Conservation (phyloP, 2,113 vertebrate genomes). For the Rhombomys opimus region DNA sequence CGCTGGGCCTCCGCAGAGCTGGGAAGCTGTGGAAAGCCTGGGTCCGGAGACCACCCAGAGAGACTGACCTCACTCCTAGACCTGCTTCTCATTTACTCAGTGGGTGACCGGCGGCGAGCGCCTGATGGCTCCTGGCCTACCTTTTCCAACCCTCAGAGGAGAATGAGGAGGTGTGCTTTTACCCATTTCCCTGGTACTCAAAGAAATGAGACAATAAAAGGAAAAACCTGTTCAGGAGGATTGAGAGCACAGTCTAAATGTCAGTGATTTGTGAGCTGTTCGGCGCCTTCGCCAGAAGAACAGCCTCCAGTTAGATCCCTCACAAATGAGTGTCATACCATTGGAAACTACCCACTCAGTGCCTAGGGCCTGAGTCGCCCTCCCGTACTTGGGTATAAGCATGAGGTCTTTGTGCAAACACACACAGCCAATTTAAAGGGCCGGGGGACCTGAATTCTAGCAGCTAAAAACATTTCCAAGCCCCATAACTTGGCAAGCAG, state of each 20-base stretch:
- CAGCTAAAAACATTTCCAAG: neutral
- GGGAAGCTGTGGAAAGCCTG: neutral
- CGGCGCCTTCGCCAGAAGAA: neutral
- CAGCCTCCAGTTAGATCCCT: neutral
- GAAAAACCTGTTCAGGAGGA: neutral
- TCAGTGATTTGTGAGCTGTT: neutral
- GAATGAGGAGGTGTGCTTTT: neutral
- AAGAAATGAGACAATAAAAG: neutral
- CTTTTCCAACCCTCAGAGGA: conserved; percentile 6
- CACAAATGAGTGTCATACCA: neutral
- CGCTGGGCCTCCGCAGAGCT: neutral
- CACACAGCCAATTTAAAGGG: neutral
- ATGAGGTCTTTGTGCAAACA: neutral
- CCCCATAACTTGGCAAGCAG: neutral
- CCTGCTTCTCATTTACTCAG: conserved; percentile 24
- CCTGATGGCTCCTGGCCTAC: neutral
- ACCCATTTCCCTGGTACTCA: neutral
- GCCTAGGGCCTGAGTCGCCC: neutral
- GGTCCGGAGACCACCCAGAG: conserved; percentile 41
- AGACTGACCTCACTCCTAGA: conserved; percentile 4
- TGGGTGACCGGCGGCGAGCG: neutral
- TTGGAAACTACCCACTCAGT: neutral
- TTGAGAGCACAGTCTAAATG: neutral
- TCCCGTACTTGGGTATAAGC: neutral
- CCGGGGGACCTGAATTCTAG: neutral